Evolutionary conservation across 2,888 invertebrate species (phyloP).

Genomic region (Hydrotaea diabolus): DNA sequence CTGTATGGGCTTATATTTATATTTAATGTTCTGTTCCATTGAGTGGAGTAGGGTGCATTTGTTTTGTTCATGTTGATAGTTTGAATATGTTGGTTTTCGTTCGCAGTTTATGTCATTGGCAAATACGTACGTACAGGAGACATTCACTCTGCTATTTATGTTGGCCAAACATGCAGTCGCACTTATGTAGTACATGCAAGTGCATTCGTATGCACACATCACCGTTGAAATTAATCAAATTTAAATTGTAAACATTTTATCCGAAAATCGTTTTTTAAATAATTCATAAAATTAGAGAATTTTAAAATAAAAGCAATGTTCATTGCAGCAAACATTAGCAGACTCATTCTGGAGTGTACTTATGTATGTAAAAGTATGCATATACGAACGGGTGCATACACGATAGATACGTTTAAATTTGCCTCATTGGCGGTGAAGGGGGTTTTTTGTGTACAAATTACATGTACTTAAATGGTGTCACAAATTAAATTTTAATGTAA

Average conservation of each 20-base stretch:
- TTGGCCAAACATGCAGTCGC: too few species aligned
- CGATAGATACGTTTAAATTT: not conserved
- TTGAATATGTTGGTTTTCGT: not conserved
- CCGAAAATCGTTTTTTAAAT: slow-evolving; percentile 49
- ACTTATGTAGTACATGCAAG: too few species aligned
- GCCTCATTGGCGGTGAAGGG: not conserved
- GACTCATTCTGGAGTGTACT: not conserved
- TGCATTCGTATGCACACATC: not conserved
- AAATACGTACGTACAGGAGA: not conserved
- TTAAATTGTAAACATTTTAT: slow-evolving; percentile 27
- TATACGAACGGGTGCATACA: not conserved
- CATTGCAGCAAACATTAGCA: not conserved
- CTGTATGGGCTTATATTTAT: too few species aligned
- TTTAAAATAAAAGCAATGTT: slow-evolving; percentile 37
- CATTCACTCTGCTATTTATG: not conserved
- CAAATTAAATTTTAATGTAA: slow-evolving; percentile 65
- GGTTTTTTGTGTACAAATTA: slow-evolving; percentile 1
- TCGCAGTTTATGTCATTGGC: not conserved
- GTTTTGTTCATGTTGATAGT: not conserved
- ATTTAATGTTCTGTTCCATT: too few species aligned
- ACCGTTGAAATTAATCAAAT: slow-evolving; percentile 26
- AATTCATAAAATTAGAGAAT: slow-evolving; percentile 49
- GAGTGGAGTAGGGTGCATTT: too few species aligned
- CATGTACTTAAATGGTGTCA: slow-evolving; percentile 56
- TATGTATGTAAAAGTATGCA: too few species aligned